phyloP scores from a whole-genome alignment of 2,888 invertebrate genomes.

The Xestia sexstrigata region DNA sequence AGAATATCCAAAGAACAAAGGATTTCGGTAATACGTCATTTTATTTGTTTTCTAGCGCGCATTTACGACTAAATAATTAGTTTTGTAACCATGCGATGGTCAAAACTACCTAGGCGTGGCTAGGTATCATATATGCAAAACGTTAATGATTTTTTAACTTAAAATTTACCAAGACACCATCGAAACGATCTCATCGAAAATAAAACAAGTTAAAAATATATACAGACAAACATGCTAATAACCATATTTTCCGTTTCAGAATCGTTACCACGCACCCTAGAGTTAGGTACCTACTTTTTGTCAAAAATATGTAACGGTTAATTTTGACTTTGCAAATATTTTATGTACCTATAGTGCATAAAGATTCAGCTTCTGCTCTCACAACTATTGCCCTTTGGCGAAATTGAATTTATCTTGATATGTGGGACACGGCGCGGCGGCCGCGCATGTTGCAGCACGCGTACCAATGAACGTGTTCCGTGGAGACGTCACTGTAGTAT shows the following conservation, averaged over 20 bases:
- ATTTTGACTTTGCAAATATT: neutral
- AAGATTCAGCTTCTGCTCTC: conserved; percentile 75
- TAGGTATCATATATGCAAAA: neutral
- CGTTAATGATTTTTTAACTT: neutral
- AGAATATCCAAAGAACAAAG: conserved; percentile 80
- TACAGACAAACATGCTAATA: neutral
- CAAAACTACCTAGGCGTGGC: conserved; percentile 3
- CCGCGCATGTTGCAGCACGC: conserved; percentile 82
- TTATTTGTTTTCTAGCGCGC: conserved; percentile 35
- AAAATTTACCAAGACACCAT: neutral
- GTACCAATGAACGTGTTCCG: conserved; percentile 81
- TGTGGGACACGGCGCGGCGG: conserved; percentile 81
- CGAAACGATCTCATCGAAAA: neutral
- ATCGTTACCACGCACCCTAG: neutral
- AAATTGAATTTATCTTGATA: conserved; percentile 88
- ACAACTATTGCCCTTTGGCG: conserved; percentile 86
- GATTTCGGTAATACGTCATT: conserved; percentile 69
- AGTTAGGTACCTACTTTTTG: neutral
- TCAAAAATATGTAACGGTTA: neutral
- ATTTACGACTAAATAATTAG: conserved; percentile 10
- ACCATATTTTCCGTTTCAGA: neutral
- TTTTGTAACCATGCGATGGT: neutral
- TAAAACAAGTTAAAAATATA: conserved; percentile 3
- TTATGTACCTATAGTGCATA: too few relatives aligned
- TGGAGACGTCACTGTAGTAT: conserved; percentile 76